Evolutionary conservation across 1,140 invertebrate species (phyloP).

Genomic region (Physella acuta): DNA sequence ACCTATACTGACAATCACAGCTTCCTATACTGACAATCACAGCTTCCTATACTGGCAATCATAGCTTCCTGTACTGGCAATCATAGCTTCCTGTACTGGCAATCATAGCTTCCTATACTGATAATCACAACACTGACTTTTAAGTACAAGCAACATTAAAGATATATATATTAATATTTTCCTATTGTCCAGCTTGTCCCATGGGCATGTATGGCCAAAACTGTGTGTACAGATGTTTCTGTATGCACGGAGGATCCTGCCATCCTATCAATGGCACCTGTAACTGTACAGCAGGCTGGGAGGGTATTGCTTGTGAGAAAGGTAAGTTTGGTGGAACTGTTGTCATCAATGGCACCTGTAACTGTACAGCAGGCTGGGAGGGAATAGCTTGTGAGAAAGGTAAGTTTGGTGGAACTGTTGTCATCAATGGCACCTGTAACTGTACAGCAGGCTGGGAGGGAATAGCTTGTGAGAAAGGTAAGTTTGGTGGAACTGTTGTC

Average conservation of each 20-base stretch:
- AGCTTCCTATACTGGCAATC: no score
- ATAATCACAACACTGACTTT: no score
- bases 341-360: slow-evolving; percentile 75
- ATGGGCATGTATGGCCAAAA: slow-evolving; percentile 65
- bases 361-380: slow-evolving; percentile 78
- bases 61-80: no score
- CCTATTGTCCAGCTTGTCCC: slow-evolving; percentile 33
- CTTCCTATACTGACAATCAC: no score
- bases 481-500: no score
- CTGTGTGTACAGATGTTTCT: slow-evolving; percentile 75
- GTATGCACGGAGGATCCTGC: slow-evolving; percentile 80
- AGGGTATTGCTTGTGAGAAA: slow-evolving; percentile 69
- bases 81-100: no score
- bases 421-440: slow-evolving; percentile 74
- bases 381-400: slow-evolving; percentile 69
- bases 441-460: slow-evolving; percentile 79
- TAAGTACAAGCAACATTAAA: no score
- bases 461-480: slow-evolving; percentile 67
- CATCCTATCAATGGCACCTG: slow-evolving; percentile 76
- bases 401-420: no score
- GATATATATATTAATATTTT: no score
- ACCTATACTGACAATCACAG: no score
- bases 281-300: slow-evolving; percentile 78
- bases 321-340: no score
- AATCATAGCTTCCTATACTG: no score